Evolutionary conservation across 2,113 vertebrate genomes (phyloP).

Genomic region (Ictalurus punctatus): DNA sequence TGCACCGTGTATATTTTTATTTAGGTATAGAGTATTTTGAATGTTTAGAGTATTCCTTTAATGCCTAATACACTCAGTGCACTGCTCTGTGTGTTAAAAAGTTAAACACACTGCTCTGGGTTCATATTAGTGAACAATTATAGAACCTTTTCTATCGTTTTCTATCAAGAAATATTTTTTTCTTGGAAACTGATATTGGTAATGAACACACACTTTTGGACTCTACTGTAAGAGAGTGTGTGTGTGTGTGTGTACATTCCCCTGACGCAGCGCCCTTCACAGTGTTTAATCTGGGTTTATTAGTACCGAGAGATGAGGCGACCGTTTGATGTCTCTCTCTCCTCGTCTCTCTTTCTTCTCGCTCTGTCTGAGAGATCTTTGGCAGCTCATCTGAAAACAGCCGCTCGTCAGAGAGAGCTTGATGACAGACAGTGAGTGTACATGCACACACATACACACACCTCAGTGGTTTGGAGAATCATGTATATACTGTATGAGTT

Average conservation of each 20-base stretch:
- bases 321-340: conserved; percentile 63
- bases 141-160: neutral
- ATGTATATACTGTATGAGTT: neutral
- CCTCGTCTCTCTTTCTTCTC: conserved; percentile 46
- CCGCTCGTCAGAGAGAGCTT: conserved; percentile 60
- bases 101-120: neutral
- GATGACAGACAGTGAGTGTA: conserved; percentile 62
- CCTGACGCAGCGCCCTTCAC: conserved; percentile 59
- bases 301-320: neutral
- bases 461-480: neutral
- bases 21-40: neutral
- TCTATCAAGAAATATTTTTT: neutral
- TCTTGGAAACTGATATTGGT: neutral
- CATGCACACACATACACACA: neutral
- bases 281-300: conserved; percentile 65
- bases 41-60: neutral
- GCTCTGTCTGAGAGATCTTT: conserved; percentile 63
- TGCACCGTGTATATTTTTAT: neutral
- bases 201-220: neutral
- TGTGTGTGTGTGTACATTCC: conserved; percentile 58
- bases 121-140: neutral
- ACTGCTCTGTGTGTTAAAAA: neutral
- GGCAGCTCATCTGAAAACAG: conserved; percentile 73
- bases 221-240: neutral
- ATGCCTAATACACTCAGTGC: neutral